Percentiles rank a stretch among this genome's conserved stretches.
Evolutionary conservation across 2,113 vertebrate species (phyloP).

Genomic region (Clarias macrocephalus): DNA sequence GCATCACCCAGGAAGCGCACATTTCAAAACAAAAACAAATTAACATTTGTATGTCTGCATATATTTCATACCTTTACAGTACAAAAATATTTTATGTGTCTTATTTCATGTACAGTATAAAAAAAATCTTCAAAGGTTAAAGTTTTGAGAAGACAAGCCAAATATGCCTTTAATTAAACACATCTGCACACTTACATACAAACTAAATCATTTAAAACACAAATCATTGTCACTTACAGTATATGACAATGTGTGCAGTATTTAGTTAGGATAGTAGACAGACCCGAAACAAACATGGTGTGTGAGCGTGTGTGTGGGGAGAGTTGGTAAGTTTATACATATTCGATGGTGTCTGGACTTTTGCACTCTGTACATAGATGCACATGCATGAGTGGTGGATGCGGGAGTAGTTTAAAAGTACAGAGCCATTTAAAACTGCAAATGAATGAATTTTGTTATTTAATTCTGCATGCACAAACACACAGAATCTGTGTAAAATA

Average conservation of each 20-base stretch:
- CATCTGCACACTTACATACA: too few species aligned
- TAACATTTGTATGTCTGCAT: too few species aligned
- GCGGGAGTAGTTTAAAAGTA: not conserved
- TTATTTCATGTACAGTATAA: too few species aligned
- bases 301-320: not conserved
- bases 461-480: not conserved
- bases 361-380: not conserved
- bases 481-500: not conserved
- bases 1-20: too few species aligned
- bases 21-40: too few species aligned
- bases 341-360: not conserved
- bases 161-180: not conserved
- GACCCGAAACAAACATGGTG: conserved; percentile 9
- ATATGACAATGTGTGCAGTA: too few species aligned
- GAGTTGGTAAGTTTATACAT: not conserved
- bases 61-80: too few species aligned
- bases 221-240: too few species aligned
- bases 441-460: not conserved
- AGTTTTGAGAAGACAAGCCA: too few species aligned
- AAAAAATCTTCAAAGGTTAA: too few species aligned
- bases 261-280: not conserved
- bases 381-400: not conserved
- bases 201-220: too few species aligned
- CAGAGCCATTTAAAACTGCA: conserved; percentile 2
- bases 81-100: too few species aligned